Evolutionary conservation across 2,888 invertebrate genomes (phyloP).

Genomic region (Archips xylosteana): DNA sequence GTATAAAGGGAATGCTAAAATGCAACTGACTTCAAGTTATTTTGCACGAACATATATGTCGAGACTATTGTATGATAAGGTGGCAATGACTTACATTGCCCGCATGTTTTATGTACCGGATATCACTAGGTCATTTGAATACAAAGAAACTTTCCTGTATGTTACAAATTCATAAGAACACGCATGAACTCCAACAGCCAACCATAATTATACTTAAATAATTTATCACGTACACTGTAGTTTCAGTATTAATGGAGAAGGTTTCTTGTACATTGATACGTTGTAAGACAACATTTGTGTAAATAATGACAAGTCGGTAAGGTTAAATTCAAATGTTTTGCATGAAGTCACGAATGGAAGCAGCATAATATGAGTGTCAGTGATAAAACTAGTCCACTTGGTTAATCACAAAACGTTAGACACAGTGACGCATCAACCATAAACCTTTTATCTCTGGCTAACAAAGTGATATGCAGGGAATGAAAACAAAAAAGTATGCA

Average conservation of each 20-base stretch:
- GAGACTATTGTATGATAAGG: slow-evolving; percentile 68
- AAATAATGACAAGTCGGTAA: slow-evolving; percentile 27
- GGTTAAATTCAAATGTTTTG: slow-evolving; percentile 27
- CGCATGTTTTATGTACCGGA: slow-evolving; percentile 68
- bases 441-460: slow-evolving; percentile 21
- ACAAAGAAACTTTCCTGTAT: slow-evolving; percentile 30
- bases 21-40: slow-evolving; percentile 68
- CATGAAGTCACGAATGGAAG: slow-evolving; percentile 34
- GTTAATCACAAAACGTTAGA: slow-evolving; percentile 27
- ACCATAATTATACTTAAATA: background rate
- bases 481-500: slow-evolving; percentile 13
- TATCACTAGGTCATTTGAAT: slow-evolving; percentile 51
- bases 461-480: slow-evolving; percentile 11
- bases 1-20: slow-evolving; percentile 69
- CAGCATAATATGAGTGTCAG: slow-evolving; percentile 18
- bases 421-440: slow-evolving; percentile 30
- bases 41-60: slow-evolving; percentile 69
- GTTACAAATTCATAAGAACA: slow-evolving; percentile 10
- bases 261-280: slow-evolving; percentile 8
- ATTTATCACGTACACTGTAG: background rate
- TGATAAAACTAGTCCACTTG: slow-evolving; percentile 31
- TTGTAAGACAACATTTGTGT: slow-evolving; percentile 30
- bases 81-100: slow-evolving; percentile 74
- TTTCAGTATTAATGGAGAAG: background rate
- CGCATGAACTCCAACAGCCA: background rate